phyloP scores from a whole-genome alignment of 1,140 invertebrate genomes.

The Matsumurasca onukii region DNA sequence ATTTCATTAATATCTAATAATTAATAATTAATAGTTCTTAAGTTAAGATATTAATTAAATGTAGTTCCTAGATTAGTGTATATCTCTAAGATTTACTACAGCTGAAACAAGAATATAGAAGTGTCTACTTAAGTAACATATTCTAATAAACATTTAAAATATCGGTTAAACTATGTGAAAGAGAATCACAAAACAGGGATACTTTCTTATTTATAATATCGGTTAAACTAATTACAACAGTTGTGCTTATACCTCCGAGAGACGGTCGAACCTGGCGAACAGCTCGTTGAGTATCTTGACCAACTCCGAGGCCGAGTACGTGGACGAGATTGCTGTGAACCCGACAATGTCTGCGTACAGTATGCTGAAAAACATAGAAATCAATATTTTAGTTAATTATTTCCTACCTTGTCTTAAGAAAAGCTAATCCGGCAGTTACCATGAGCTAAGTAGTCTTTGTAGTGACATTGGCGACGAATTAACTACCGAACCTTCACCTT shows the following conservation, averaged over 20 bases:
- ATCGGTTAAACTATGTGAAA: background rate
- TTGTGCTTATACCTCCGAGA: conserved; percentile 87
- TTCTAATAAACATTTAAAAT: background rate
- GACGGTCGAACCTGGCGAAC: conserved; percentile 89
- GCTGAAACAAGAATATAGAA: background rate
- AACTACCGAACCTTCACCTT: too few species aligned
- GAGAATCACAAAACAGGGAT: too few species aligned
- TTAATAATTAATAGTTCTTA: too few species aligned
- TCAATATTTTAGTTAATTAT: conserved; percentile 16
- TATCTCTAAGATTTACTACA: too few species aligned
- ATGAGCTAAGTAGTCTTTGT: too few species aligned
- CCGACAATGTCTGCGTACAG: conserved; percentile 91
- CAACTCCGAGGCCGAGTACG: conserved; percentile 89
- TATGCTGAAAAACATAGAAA: conserved; percentile 63
- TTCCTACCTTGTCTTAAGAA: too few species aligned
- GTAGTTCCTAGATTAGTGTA: too few species aligned
- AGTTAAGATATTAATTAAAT: too few species aligned
- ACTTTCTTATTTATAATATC: background rate
- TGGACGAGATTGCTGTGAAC: conserved; percentile 93
- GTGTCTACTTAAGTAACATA: background rate
- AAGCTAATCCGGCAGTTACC: too few species aligned
- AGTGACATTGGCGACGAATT: too few species aligned
- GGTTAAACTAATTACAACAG: too few species aligned
- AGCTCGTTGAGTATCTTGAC: conserved; percentile 93
- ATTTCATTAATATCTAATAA: too few species aligned